Conservation (phyloP, 2,888 invertebrate species). For the Heliconius sara region DNA sequence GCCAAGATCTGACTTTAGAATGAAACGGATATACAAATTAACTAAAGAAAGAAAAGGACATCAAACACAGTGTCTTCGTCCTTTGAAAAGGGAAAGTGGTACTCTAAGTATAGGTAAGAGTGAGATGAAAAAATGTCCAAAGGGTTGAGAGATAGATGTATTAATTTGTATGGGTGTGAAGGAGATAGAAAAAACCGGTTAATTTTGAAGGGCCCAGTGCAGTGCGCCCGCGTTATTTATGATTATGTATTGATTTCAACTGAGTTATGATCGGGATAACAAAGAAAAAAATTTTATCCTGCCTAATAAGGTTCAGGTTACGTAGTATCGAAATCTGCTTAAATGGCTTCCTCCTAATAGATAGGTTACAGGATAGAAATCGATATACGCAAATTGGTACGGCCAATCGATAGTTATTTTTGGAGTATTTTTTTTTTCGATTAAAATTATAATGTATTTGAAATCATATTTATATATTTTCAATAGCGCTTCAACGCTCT, state of each 20-base stretch:
- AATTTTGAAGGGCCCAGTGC: conserved; percentile 80
- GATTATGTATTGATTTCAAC: conserved; percentile 71
- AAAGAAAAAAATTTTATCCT: conserved; percentile 38
- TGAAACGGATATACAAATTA: conserved; percentile 55
- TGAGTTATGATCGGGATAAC: conserved; percentile 55
- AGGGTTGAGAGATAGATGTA: conserved; percentile 66
- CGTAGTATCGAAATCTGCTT: conserved; percentile 17
- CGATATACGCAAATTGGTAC: background rate
- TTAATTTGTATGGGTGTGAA: conserved; percentile 49
- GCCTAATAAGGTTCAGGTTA: conserved; percentile 29
- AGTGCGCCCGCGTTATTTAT: conserved; percentile 61
- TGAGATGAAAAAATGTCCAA: conserved; percentile 81
- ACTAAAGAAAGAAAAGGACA: conserved; percentile 53
- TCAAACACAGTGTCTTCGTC: conserved; percentile 74
- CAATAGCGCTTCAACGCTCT: too few species aligned
- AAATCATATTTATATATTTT: too few species aligned
- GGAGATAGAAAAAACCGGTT: conserved; percentile 73
- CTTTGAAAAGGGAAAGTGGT: conserved; percentile 84
- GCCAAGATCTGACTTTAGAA: conserved; percentile 76
- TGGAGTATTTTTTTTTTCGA: too few species aligned
- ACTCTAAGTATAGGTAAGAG: conserved; percentile 76
- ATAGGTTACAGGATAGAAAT: conserved; percentile 13
- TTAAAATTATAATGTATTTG: too few species aligned
- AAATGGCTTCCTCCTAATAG: background rate
- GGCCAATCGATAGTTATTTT: too few species aligned